Percentiles rank a stretch among this genome's conserved stretches.
These are phyloP conservation scores for Falco naumanni DNA, from an alignment of 2,797 vertebrate genomes.

Conservation along the genomic window DNA sequence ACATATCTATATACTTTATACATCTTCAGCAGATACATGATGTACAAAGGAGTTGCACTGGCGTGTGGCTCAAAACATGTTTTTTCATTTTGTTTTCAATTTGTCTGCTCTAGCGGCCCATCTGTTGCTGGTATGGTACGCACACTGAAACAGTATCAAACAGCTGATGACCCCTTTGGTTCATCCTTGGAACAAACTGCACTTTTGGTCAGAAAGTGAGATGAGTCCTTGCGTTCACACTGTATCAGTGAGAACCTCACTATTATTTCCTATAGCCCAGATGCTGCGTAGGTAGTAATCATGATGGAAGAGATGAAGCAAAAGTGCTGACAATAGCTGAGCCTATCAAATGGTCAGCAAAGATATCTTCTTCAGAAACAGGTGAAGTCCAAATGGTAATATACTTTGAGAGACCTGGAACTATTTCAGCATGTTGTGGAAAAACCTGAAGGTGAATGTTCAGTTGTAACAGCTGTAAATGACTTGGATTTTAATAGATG, in stretches of 20 bases:
- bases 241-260: background rate
- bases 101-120: background rate
- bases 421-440: background rate
- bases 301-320: background rate
- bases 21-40: background rate
- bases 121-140: background rate
- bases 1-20: background rate
- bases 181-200: background rate
- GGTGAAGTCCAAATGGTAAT: background rate
- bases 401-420: background rate
- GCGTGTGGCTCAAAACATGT: background rate
- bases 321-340: background rate
- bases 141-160: background rate
- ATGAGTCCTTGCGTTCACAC: background rate
- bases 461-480: background rate
- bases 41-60: background rate
- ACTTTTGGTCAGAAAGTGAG: background rate
- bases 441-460: slow-evolving; percentile 4
- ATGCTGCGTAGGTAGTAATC: background rate
- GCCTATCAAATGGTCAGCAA: background rate
- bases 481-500: slow-evolving; percentile 2
- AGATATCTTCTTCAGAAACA: background rate
- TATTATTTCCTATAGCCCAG: background rate
- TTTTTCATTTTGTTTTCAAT: background rate
- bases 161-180: background rate